phyloP scores from a whole-genome alignment of 2,797 vertebrate genomes.

The Megaceryle alcyon region DNA sequence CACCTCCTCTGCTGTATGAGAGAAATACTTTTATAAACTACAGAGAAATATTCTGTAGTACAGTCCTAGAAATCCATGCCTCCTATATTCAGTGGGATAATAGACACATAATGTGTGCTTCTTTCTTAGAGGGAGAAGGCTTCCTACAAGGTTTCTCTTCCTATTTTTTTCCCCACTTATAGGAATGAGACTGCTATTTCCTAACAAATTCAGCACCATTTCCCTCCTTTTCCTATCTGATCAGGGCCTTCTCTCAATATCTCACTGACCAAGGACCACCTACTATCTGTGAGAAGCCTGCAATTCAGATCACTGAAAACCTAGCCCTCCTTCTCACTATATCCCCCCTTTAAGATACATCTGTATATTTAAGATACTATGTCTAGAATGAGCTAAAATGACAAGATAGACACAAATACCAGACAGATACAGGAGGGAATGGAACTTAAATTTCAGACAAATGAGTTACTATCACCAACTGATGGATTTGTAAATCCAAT shows the following conservation, averaged over 20 bases:
- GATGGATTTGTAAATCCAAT: neutral
- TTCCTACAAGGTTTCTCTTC: neutral
- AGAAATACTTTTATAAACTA: too few relatives aligned
- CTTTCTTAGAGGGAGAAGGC: neutral
- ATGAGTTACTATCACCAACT: neutral
- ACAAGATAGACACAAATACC: neutral
- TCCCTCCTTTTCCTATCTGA: neutral
- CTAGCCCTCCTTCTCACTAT: neutral
- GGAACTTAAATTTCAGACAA: neutral
- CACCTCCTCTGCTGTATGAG: neutral
- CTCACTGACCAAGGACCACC: rapidly evolving
- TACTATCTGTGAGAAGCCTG: neutral
- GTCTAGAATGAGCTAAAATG: neutral
- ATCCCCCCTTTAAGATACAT: neutral
- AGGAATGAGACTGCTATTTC: neutral
- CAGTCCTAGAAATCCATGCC: neutral
- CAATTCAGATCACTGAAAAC: neutral
- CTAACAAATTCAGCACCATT: neutral
- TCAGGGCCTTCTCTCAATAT: neutral
- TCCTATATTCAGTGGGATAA: neutral
- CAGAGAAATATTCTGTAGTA: neutral
- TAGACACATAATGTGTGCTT: rapidly evolving
- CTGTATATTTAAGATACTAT: neutral
- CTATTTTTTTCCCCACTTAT: neutral
- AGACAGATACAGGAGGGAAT: neutral